These are phyloP conservation scores for Dromas ardeola DNA, from an alignment of 2,113 vertebrate genomes.

Conservation along the genomic window DNA sequence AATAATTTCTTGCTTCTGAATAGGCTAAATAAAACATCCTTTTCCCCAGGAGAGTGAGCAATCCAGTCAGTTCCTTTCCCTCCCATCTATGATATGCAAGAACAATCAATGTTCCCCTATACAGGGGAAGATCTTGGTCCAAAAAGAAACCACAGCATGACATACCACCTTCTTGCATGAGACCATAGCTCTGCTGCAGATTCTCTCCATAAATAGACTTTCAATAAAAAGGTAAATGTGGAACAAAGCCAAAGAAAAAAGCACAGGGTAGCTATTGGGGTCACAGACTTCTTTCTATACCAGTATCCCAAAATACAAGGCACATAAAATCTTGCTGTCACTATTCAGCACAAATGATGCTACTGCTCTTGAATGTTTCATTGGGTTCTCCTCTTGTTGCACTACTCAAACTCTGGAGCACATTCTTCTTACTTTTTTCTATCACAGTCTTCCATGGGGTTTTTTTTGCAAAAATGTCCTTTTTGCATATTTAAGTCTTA, in stretches of 20 bases:
- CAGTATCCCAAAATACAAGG: not conserved
- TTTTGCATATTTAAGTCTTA: not conserved
- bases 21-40: not conserved
- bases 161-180: not conserved
- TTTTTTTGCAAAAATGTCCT: not conserved
- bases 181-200: not conserved
- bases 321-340: not conserved
- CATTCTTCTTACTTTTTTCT: not conserved
- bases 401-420: not conserved
- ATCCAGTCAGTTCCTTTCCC: not conserved
- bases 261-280: not conserved
- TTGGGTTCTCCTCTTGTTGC: not conserved
- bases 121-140: not conserved
- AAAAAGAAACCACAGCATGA: not conserved
- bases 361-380: not conserved
- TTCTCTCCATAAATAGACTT: not conserved
- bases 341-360: not conserved
- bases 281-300: not conserved
- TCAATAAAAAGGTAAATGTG: not conserved
- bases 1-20: not conserved
- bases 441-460: not conserved
- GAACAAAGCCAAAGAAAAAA: conserved; percentile 1
- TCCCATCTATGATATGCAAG: not conserved
- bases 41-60: not conserved
- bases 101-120: not conserved